Base-by-base conservation (phyloP, 2,888 invertebrate species). In the Romanomermis culicivorax region DNA sequence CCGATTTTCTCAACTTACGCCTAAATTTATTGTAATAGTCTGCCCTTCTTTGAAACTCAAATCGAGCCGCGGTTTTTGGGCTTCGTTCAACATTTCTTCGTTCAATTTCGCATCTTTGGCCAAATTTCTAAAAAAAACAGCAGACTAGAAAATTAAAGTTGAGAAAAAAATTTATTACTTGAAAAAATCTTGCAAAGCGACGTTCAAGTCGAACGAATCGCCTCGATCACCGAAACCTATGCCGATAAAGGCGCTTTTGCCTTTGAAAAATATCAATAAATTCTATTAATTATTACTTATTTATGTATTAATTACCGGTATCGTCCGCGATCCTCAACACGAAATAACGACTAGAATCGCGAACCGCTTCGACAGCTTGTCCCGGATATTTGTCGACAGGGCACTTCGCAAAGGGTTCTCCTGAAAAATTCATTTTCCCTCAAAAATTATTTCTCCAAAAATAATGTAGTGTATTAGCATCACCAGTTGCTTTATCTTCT, bases 11-110 rank as follows among this genome's bases (percentile, higher is more conserved):
- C n/a, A n/a, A n/a, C n/a, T n/a, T 25, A 60, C 61, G 42, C 70
- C 71, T 83, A 97, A 87, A 69, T 93, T 97, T 58, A 97, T 91
- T 75, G 89, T 95, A 61, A 99, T 97, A 1, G 95, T 99, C 76
- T 99, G 89, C 24, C 97, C 97, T 68, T 95, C 95, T 69, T 99
- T 99, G 70, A 99, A 95, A 51, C 91, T 84, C 54, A 97, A 77
- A 76, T 97, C 93, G 45, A 97, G 74, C 64, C 86, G 82, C 63
- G 76, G 76, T 55, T 78, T 79, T 64, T 26, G 2, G n/a, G 78
- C 78, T 42, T 64, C 62, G 53, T 68, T 65, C 23, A 64, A 59
- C 53, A 64, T 59, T 69, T 85, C 84, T 65, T 83, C 82, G 65
- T 79, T 81, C 59, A 82, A 79, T 70, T 82, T 80, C 68, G 82